Conservation (phyloP, 1,140 invertebrate species). For the Thaumetopoea pityocampa region DNA sequence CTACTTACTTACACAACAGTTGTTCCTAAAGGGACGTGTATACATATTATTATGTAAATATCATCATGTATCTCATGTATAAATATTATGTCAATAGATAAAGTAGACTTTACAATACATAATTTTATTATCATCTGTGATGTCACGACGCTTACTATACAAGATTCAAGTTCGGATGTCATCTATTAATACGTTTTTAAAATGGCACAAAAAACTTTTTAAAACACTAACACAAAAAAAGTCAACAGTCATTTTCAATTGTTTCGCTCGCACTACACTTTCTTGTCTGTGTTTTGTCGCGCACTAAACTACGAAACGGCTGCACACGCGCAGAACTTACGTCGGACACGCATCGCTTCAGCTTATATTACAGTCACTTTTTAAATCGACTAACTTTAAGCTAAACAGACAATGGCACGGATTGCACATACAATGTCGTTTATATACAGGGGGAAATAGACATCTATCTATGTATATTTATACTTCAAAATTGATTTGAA, state of each 20-base stretch:
- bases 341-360: constrained; percentile 30
- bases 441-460: constrained; percentile 66
- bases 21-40: constrained; percentile 74
- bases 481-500: constrained; percentile 54
- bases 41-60: constrained; percentile 75
- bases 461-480: constrained; percentile 49
- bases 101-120: constrained; percentile 67
- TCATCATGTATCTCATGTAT: constrained; percentile 69
- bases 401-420: constrained; percentile 74
- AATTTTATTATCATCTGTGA: constrained; percentile 69
- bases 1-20: constrained; percentile 72
- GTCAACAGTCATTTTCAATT: constrained; percentile 61
- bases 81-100: constrained; percentile 69
- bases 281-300: constrained; percentile 27
- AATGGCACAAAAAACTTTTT: constrained; percentile 75
- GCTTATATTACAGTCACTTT: constrained; percentile 41
- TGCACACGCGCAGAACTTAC: too few species aligned
- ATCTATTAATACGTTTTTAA: constrained; percentile 70
- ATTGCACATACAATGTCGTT: constrained; percentile 66
- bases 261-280: constrained; percentile 46
- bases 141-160: constrained; percentile 67
- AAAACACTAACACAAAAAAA: constrained; percentile 72
- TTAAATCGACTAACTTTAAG: constrained; percentile 68
- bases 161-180: constrained; percentile 74
- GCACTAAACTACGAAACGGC: constrained; percentile 28